These are phyloP conservation scores for Lepus oiostolus DNA, from an alignment of 2,797 vertebrate genomes.

Conservation along the genomic window DNA sequence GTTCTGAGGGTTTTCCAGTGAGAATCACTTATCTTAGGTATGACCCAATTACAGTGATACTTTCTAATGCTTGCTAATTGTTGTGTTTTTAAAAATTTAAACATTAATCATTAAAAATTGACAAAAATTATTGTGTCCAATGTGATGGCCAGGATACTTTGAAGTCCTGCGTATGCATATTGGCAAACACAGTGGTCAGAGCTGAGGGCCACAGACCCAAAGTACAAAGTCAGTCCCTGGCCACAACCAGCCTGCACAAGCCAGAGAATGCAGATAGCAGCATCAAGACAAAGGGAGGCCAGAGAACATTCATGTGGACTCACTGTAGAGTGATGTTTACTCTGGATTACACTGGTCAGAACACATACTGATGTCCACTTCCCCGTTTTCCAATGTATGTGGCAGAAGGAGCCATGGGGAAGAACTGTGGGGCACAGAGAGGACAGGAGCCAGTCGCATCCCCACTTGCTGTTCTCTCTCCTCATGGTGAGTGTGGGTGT, in stretches of 20 bases:
- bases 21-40: not conserved
- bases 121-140: not conserved
- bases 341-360: not conserved
- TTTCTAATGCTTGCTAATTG: not conserved
- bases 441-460: not conserved
- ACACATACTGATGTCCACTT: not conserved
- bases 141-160: not conserved
- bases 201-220: not conserved
- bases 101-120: too few relatives aligned
- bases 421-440: not conserved
- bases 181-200: not conserved
- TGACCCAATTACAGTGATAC: not conserved
- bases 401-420: not conserved
- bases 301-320: not conserved
- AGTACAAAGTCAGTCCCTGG: not conserved
- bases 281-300: not conserved
- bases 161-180: not conserved
- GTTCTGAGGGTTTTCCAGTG: too few relatives aligned
- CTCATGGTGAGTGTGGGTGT: not conserved
- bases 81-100: not conserved
- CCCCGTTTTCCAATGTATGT: not conserved
- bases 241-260: not conserved
- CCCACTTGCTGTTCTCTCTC: not conserved
- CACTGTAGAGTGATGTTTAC: not conserved
- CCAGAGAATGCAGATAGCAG: not conserved